Conservation (phyloP, 2,113 vertebrate species). For the Oreocharis arfaki region DNA sequence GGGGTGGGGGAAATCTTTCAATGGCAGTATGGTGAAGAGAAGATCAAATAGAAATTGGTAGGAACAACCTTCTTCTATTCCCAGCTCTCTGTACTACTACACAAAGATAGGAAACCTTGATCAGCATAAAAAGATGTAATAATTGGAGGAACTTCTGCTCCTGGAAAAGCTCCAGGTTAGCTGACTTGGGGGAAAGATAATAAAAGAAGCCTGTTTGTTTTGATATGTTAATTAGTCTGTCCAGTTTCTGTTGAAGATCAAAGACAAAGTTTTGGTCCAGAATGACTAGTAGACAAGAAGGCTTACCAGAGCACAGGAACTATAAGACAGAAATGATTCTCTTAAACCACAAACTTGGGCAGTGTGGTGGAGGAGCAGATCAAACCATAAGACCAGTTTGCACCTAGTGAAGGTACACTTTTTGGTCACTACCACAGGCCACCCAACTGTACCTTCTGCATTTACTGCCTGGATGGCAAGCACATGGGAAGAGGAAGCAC, state of each 20-base stretch:
- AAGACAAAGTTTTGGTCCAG: neutral
- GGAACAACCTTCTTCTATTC: neutral
- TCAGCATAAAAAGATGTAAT: neutral
- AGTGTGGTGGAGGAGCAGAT: rapidly evolving
- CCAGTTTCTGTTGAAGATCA: neutral
- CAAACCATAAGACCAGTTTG: neutral
- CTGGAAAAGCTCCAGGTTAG: neutral
- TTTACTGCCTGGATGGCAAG: neutral
- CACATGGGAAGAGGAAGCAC: rapidly evolving
- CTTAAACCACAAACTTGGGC: neutral
- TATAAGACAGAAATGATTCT: neutral
- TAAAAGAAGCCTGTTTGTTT: neutral
- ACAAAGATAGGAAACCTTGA: neutral
- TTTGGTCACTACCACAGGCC: neutral
- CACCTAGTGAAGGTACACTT: neutral
- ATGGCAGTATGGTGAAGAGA: neutral
- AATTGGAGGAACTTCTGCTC: neutral
- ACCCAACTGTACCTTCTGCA: neutral
- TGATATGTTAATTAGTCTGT: neutral
- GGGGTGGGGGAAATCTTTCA: neutral
- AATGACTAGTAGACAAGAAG: neutral
- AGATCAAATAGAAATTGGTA: neutral
- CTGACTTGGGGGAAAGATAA: neutral
- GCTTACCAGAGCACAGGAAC: neutral
- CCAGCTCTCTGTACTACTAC: neutral